A percentile compares a stretch with the other conserved stretches of the same genome.
Evolutionary conservation across 2,797 vertebrate genomes (phyloP).

Genomic region (Echiichthys vipera): DNA sequence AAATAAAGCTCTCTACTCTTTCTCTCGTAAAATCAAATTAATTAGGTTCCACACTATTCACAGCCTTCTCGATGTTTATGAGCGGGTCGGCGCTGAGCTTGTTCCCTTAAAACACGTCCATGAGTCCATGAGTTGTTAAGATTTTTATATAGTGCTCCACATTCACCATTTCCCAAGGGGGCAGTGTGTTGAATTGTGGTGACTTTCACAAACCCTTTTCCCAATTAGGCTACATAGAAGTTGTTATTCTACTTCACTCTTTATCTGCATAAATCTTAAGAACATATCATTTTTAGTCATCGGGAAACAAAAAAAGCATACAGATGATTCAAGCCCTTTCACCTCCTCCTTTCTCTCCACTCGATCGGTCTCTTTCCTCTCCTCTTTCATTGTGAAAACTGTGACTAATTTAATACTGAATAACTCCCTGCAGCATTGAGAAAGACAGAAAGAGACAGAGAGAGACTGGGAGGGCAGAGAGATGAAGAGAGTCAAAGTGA

Average conservation of each 20-base stretch:
- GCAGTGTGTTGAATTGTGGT: neutral
- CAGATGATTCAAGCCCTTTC: neutral
- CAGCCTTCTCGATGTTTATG: constrained; percentile 19
- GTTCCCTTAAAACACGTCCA: constrained; percentile 36
- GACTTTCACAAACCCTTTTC: constrained; percentile 19
- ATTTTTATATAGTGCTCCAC: constrained; percentile 7
- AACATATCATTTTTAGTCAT: neutral
- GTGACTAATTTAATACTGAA: constrained; percentile 42
- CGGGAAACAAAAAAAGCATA: neutral
- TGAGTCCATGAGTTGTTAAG: constrained; percentile 13
- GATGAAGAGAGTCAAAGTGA: constrained; percentile 61
- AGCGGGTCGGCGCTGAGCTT: constrained; percentile 4
- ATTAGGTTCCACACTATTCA: constrained; percentile 25
- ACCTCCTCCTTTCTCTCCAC: neutral
- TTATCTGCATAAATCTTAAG: neutral
- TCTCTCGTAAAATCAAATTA: constrained; percentile 35
- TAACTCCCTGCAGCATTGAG: constrained; percentile 20
- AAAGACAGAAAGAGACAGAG: constrained; percentile 31
- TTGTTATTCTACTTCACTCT: neutral
- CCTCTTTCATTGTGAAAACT: constrained; percentile 34
- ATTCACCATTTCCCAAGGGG: constrained; percentile 8
- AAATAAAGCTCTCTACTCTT: constrained; percentile 45
- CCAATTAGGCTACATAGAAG: neutral
- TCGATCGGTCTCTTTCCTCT: neutral
- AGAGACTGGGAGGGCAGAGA: constrained; percentile 39